These are phyloP conservation scores for Melanotaenia maccullochi DNA, from an alignment of 2,797 vertebrate species.

Conservation along the genomic window DNA sequence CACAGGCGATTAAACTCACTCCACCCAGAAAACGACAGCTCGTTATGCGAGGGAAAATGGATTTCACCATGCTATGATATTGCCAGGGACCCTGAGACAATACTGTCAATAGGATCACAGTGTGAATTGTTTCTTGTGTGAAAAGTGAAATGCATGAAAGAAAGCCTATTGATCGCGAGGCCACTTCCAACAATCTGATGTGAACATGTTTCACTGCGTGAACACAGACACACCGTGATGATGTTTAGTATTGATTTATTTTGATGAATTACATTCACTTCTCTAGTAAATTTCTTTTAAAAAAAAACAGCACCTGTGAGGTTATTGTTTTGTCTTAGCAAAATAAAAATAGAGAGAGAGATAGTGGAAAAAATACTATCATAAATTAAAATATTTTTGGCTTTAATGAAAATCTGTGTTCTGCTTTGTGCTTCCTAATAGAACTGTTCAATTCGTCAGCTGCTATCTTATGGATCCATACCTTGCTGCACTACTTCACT, in stretches of 20 bases:
- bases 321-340: background rate
- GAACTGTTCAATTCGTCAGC: background rate
- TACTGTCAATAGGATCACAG: slow-evolving; percentile 54
- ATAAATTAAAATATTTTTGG: slow-evolving; percentile 1
- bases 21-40: slow-evolving; percentile 63
- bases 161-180: slow-evolving; percentile 52
- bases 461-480: slow-evolving; percentile 5
- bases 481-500: background rate
- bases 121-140: slow-evolving; percentile 46
- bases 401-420: background rate
- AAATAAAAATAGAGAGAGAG: slow-evolving; percentile 24
- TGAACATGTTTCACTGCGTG: slow-evolving; percentile 23
- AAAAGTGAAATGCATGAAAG: slow-evolving; percentile 56
- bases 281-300: slow-evolving; percentile 32
- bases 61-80: slow-evolving; percentile 45
- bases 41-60: slow-evolving; percentile 56
- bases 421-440: slow-evolving; percentile 1
- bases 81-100: slow-evolving; percentile 51
- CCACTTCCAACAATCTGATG: slow-evolving; percentile 25
- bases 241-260: slow-evolving; percentile 59
- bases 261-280: slow-evolving; percentile 54
- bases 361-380: background rate
- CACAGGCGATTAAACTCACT: slow-evolving; percentile 41
- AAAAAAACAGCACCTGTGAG: background rate
- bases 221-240: slow-evolving; percentile 23